Conservation (phyloP, 2,888 invertebrate species). For the Drosophila lutescens region DNA sequence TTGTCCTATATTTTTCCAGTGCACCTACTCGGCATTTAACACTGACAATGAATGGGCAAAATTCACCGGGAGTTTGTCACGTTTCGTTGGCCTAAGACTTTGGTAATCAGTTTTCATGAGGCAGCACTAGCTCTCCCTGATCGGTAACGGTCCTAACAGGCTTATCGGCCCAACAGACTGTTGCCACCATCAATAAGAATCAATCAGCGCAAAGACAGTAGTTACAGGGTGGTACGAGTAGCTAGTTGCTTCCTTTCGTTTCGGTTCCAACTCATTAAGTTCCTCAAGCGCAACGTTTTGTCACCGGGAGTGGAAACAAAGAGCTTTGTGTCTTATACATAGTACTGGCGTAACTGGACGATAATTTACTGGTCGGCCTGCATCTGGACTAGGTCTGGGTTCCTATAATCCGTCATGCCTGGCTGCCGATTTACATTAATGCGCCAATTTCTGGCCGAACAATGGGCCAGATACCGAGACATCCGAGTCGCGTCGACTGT, state of each 20-base stretch:
- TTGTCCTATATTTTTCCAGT: slow-evolving; percentile 24
- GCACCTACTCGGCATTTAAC: slow-evolving; percentile 56
- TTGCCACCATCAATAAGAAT: slow-evolving; percentile 41
- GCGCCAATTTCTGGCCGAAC: slow-evolving; percentile 61
- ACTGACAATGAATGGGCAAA: slow-evolving; percentile 64
- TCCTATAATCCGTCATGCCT: slow-evolving; percentile 73
- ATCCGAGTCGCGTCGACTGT: slow-evolving; percentile 59
- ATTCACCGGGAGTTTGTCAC: slow-evolving; percentile 65
- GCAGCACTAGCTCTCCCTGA: slow-evolving; percentile 37
- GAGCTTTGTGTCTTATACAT: slow-evolving; percentile 41
- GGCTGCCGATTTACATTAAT: slow-evolving; percentile 68
- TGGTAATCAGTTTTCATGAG: slow-evolving; percentile 61
- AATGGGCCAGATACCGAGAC: slow-evolving; percentile 44
- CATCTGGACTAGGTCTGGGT: slow-evolving; percentile 28
- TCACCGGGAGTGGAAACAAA: slow-evolving; percentile 58
- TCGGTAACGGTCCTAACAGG: slow-evolving; percentile 59
- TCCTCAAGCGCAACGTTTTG: slow-evolving; percentile 56
- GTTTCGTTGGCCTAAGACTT: slow-evolving; percentile 50
- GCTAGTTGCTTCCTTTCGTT: slow-evolving; percentile 14
- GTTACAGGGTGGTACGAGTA: slow-evolving; percentile 7
- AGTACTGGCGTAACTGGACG: slow-evolving; percentile 59
- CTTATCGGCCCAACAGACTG: slow-evolving; percentile 32
- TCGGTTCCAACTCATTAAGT: slow-evolving; percentile 70
- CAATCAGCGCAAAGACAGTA: slow-evolving; percentile 19
- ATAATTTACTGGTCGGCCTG: slow-evolving; percentile 62